A percentile compares a stretch with the other conserved stretches of the same genome.
Evolutionary conservation across 2,113 vertebrate genomes (phyloP).

Genomic region (Ovis canadensis): DNA sequence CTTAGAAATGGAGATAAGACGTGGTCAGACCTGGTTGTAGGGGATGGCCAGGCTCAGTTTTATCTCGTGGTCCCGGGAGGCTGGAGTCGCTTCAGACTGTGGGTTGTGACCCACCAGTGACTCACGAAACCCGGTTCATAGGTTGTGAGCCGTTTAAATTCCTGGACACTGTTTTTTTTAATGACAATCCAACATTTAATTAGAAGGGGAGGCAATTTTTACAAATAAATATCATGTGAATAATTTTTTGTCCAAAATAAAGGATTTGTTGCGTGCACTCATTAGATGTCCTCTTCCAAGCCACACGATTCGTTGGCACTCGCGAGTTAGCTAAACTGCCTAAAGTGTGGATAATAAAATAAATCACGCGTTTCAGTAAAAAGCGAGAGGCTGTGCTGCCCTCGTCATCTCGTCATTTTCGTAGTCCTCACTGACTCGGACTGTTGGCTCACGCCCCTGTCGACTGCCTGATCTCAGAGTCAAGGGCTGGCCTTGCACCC

Average conservation of each 20-base stretch:
- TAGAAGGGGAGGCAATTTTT: background rate
- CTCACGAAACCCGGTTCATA: background rate
- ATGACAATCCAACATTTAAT: background rate
- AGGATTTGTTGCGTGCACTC: background rate
- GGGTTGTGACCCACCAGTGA: background rate
- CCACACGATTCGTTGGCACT: background rate
- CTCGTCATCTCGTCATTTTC: background rate
- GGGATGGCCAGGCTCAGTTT: background rate
- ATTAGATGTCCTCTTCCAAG: background rate
- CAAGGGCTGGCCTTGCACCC: background rate
- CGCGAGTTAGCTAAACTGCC: background rate
- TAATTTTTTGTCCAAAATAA: background rate
- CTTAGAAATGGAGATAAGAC: background rate
- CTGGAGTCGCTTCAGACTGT: background rate
- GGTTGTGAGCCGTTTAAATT: background rate
- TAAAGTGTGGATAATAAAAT: constrained; percentile 11
- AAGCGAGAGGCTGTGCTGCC: background rate
- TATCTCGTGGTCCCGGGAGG: background rate
- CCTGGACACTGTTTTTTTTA: background rate
- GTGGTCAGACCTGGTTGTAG: background rate
- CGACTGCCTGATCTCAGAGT: background rate
- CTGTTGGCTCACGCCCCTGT: rapidly evolving
- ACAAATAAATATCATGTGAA: background rate
- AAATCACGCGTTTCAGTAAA: background rate
- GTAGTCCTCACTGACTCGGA: background rate